Evolutionary conservation across 2,113 vertebrate genomes (phyloP).

Genomic region (Dicentrarchus labrax): DNA sequence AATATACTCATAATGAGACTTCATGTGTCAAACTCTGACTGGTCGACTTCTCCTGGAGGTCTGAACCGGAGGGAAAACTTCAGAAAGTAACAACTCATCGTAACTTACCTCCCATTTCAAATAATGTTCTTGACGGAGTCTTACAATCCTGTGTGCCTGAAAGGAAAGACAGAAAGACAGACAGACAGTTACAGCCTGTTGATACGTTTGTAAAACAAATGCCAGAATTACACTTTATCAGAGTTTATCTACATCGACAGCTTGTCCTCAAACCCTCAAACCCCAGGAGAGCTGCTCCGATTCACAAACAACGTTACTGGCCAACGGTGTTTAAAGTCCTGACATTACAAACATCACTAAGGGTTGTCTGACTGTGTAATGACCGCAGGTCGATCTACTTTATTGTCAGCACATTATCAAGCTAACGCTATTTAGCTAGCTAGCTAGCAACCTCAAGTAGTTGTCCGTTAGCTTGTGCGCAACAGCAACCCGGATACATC

Average conservation of each 20-base stretch:
- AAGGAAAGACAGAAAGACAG: constrained; percentile 3
- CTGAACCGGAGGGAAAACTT: too few species aligned
- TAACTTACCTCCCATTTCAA: constrained; percentile 73
- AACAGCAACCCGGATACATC: not conserved
- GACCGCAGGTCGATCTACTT: too few species aligned
- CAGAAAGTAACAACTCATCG: not conserved
- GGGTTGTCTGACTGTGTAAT: too few species aligned
- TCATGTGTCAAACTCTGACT: too few species aligned
- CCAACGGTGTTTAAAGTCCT: not conserved
- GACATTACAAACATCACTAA: not conserved
- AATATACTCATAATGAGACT: too few species aligned
- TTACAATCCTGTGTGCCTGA: constrained; percentile 27
- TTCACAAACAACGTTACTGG: not conserved
- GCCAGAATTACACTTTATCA: not conserved
- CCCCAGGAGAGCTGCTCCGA: too few species aligned
- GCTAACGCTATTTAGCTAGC: not conserved
- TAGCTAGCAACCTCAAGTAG: not conserved
- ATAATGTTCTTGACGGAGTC: not conserved
- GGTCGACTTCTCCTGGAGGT: too few species aligned
- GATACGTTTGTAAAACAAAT: not conserved
- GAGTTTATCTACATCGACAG: not conserved
- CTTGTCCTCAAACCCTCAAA: not conserved
- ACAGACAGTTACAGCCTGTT: not conserved
- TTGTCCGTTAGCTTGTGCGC: not conserved
- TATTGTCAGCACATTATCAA: not conserved